Conservation (phyloP, 2,113 vertebrate species). For the Cichladusa arquata region DNA sequence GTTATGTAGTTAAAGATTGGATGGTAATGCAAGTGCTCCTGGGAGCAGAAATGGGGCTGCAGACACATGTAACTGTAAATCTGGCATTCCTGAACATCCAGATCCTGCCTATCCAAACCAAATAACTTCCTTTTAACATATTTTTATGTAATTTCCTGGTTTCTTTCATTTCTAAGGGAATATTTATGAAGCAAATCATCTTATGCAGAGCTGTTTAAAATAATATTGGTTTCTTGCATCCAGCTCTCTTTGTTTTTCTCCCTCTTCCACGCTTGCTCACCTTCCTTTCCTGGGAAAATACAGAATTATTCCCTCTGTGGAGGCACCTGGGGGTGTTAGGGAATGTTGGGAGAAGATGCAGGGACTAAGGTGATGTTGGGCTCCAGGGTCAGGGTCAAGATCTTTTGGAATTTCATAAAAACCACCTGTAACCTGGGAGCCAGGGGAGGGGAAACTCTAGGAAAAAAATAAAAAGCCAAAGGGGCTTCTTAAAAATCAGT, state of each 20-base stretch:
- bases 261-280: background rate
- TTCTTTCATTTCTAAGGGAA: conserved; percentile 39
- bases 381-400: background rate
- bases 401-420: background rate
- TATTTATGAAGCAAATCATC: background rate
- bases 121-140: conserved; percentile 31
- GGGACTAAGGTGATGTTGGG: background rate
- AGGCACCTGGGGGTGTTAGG: background rate
- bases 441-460: background rate
- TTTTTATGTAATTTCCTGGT: conserved; percentile 42
- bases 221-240: background rate
- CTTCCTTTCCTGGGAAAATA: background rate
- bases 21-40: conserved; percentile 3
- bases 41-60: background rate
- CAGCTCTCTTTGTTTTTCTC: background rate
- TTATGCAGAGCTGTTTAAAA: background rate
- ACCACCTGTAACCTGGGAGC: background rate
- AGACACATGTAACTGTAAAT: conserved; percentile 5
- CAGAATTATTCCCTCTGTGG: background rate
- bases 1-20: conserved; percentile 19
- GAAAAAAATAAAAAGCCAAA: background rate
- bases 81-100: conserved; percentile 23
- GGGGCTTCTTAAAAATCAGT: background rate
- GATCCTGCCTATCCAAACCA: conserved; percentile 10
- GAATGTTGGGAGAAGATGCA: background rate